Evolutionary conservation across 1,140 invertebrate species (phyloP).

Genomic region (Solenopsis fugax): DNA sequence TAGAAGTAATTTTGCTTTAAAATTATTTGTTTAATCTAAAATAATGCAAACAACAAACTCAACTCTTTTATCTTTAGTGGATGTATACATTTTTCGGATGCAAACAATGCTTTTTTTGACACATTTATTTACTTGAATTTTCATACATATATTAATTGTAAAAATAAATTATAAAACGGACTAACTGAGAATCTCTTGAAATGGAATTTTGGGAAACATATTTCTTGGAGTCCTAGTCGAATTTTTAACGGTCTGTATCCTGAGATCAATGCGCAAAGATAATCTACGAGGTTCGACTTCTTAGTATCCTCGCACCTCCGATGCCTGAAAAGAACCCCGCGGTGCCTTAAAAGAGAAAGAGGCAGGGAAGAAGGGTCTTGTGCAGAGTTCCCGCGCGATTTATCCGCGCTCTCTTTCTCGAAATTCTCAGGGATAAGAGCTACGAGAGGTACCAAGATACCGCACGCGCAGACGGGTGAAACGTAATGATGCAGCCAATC

Average conservation of each 20-base stretch:
- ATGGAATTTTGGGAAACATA: neutral
- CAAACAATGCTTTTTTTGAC: neutral
- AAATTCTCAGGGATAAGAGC: slow-evolving; percentile 72
- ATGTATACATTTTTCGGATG: neutral
- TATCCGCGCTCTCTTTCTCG: slow-evolving; percentile 64
- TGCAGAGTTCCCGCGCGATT: slow-evolving; percentile 69
- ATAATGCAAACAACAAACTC: neutral
- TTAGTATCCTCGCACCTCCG: slow-evolving; percentile 58
- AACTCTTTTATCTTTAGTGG: neutral
- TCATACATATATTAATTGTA: neutral
- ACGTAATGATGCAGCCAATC: slow-evolving; percentile 53
- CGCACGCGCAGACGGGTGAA: slow-evolving; percentile 27
- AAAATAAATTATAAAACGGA: neutral
- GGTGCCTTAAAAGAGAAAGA: slow-evolving; percentile 4
- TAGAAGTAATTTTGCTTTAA: neutral
- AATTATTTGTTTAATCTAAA: neutral
- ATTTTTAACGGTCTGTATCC: slow-evolving; percentile 14
- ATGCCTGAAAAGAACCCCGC: neutral
- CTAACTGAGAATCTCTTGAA: neutral
- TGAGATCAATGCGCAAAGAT: slow-evolving; percentile 23
- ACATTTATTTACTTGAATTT: neutral
- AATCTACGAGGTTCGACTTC: slow-evolving; percentile 56
- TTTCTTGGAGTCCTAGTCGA: neutral
- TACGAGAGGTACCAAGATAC: slow-evolving; percentile 50
- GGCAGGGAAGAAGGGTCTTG: neutral